A percentile compares a stretch with the other conserved stretches of the same genome.
Evolutionary conservation across 2,113 vertebrate species (phyloP).

Genomic region (Cyanocitta stelleri): DNA sequence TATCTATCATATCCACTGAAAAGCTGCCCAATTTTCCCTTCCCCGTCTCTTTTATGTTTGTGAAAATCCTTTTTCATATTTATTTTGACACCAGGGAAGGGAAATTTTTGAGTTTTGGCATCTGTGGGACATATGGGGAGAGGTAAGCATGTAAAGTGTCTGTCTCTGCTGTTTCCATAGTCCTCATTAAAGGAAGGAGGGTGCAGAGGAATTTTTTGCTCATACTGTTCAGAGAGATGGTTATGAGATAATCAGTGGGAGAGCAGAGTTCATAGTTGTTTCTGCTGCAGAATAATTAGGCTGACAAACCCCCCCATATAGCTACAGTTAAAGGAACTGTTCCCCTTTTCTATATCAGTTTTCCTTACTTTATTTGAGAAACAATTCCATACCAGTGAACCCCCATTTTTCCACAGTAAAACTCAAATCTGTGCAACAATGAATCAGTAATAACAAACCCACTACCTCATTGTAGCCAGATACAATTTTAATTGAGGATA

Average conservation of each 20-base stretch:
- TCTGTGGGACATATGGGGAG: neutral
- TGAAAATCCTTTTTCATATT: neutral
- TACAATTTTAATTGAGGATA: neutral
- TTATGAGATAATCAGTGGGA: neutral
- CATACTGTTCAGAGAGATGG: accelerated
- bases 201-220: neutral
- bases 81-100: neutral
- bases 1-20: neutral
- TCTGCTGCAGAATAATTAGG: neutral
- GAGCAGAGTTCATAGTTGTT: neutral
- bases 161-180: neutral
- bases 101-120: neutral
- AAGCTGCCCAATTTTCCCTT: neutral
- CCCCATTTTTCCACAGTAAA: neutral
- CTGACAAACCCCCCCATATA: neutral
- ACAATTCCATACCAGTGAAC: neutral
- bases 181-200: neutral
- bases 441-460: neutral
- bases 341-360: neutral
- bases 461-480: neutral
- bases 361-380: neutral
- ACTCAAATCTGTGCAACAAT: neutral
- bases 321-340: neutral
- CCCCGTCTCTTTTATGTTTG: neutral
- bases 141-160: neutral